Evolutionary conservation across 1,140 invertebrate genomes (phyloP), one percentile per base, ranked within the genome.

Genomic region (Apolygus lucorum): DNA sequence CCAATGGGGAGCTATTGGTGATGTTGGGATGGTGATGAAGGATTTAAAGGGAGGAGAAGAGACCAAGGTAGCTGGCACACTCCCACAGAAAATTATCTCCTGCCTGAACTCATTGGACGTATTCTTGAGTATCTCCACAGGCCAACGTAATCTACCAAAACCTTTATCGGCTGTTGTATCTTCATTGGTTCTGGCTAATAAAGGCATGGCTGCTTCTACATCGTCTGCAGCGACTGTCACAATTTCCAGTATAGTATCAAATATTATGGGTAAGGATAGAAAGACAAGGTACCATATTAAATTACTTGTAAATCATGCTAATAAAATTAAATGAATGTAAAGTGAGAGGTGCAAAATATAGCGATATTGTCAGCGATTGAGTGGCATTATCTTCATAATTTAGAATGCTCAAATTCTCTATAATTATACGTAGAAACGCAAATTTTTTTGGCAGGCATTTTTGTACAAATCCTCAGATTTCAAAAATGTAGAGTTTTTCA

Each of bases 1-100:
- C 72, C 96, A 99, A 79, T 99, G 96, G 95, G 96, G 96, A 74
- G 94, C 95, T 52, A 93, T 99, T 75, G 96, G 94, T 72, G 96
- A 99, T 79, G 96, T 98, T 22, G 96, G 96, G 69, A 81, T 98
- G 26, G 86, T 98, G 67, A 77, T 92, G 71, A 92, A 96, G 71
- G 90, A 85, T 28, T 88, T 96, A 83, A 88, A 96, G 83, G 82
- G 76, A 24, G 84, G 84, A 70, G 94, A 95, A 76, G 92, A 96
- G n/a, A 91, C 88, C 0, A 91, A 92, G 68, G 86, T 98, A 66
- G 92, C 92, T 69, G 96, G 96, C 66, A 97, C 95, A 2, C 74
- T 96, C 67, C 95, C 95, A 2, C 96, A 99, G 80, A 83, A 92
- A 63, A 95, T 99, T 79, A 77, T 83, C 0, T 96, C 92, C 17